phyloP scores from a whole-genome alignment of 2,797 vertebrate genomes.

The Okamejei kenojei region DNA sequence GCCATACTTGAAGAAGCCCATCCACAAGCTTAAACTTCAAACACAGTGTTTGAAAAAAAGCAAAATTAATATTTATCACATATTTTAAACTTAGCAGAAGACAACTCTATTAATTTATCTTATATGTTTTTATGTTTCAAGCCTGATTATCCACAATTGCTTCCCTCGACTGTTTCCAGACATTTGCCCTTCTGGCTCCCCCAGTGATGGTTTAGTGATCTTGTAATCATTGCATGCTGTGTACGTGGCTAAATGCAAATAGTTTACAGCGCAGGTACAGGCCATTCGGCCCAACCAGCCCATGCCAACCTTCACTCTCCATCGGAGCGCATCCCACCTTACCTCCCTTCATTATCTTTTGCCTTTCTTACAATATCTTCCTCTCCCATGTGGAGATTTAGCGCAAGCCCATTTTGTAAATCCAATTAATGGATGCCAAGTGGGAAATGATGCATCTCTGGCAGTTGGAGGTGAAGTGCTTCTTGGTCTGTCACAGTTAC shows the following conservation, averaged over 20 bases:
- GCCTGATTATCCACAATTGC: neutral
- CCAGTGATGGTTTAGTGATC: neutral
- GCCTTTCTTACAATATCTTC: too few species aligned
- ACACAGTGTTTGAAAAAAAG: neutral
- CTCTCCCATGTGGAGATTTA: too few species aligned
- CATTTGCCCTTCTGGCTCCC: neutral
- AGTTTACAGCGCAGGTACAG: neutral
- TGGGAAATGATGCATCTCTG: too few species aligned
- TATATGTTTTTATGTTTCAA: neutral
- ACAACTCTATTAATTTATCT: neutral
- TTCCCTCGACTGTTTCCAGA: neutral
- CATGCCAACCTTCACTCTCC: too few species aligned
- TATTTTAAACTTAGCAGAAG: neutral
- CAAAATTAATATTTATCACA: neutral
- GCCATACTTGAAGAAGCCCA: neutral
- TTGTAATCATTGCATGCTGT: neutral
- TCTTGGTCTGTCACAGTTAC: too few species aligned
- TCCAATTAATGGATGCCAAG: too few species aligned
- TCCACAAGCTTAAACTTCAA: neutral
- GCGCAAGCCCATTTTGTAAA: too few species aligned
- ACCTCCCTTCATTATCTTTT: too few species aligned
- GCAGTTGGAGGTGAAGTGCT: too few species aligned
- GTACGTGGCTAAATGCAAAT: neutral
- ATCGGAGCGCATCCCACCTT: too few species aligned
- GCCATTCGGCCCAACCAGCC: too few species aligned